Base-by-base conservation (phyloP, 1,140 invertebrate species). In the Oedothorax gibbosus region DNA sequence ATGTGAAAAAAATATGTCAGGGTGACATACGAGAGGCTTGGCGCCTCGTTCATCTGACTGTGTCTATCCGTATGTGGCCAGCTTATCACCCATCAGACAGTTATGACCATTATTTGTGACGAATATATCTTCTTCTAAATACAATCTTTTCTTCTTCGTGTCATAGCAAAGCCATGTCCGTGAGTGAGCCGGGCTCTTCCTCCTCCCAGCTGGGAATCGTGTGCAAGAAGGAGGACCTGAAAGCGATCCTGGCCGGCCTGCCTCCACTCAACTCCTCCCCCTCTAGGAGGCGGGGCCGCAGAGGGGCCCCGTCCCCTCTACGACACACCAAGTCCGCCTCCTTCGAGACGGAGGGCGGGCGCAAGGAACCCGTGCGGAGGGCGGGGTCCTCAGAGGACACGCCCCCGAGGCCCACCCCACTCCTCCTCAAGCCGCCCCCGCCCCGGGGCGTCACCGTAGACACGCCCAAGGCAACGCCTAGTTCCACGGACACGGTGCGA, bases 221-320 rank as follows among this genome's bases (percentile, higher is more conserved):
- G 11, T 87, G 87, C 75, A 87, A 84, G 56, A 87, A 86, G 21
- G 87, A 87, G 68, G 87, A 87, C 77, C 80, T 87, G n/a, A 83
- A 87, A 35, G 57, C 73, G 49, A 68, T 87, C 21, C 53, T 87
- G 7, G 87, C 85, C 21, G 77, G 56, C 57, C 84, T 86, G 57
- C 78, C 65, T n/a, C 69, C 76, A n/a, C 85, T 79, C 15, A 50
- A 71, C 9, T 51, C 71, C 10, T 86, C 85, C 15, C 85, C 85
- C 9, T 62, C 57, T 10, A 82, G 75, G 53, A 53, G 71, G 56
- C 21, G 49, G n/a, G 14, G 72, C 57, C 73, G 73, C 60, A 62
- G 57, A 54, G 50, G 66, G 14, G 35, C 35, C n/a, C 65, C 62
- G 60, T 54, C 68, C 2, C 77, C 78, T 18, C 49, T 86, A n/a